phyloP scores from a whole-genome alignment of 2,113 vertebrate genomes.

The Circaetus gallicus region DNA sequence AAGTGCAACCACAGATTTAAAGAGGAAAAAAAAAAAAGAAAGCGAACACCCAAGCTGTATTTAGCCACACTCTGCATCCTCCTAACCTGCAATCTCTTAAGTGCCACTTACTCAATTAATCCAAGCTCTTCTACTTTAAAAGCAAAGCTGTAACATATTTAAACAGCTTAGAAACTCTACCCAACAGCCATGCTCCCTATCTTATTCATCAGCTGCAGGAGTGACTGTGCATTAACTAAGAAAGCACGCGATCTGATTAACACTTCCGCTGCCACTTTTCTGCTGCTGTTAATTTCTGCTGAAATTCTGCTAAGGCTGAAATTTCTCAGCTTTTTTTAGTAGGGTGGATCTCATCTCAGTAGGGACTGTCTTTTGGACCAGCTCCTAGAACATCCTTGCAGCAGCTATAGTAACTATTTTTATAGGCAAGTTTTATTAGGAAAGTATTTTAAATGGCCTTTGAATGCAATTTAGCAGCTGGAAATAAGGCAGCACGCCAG shows the following conservation, averaged over 20 bases:
- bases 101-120: constrained; percentile 61
- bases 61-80: constrained; percentile 7
- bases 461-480: constrained; percentile 66
- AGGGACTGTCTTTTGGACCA: constrained; percentile 51
- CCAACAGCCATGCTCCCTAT: background rate
- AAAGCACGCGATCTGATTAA: background rate
- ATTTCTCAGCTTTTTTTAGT: constrained; percentile 39
- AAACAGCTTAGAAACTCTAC: constrained; percentile 31
- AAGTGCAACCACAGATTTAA: background rate
- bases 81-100: constrained; percentile 45
- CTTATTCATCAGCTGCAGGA: constrained; percentile 32
- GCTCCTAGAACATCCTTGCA: constrained; percentile 63
- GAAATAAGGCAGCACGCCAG: constrained; percentile 52
- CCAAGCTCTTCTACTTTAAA: constrained; percentile 31
- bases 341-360: constrained; percentile 48
- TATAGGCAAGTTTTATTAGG: constrained; percentile 65
- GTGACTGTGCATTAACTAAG: constrained; percentile 36
- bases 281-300: background rate
- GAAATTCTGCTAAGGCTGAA: background rate
- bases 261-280: background rate
- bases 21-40: background rate
- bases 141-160: constrained; percentile 22
- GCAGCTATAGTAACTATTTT: constrained; percentile 63
- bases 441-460: constrained; percentile 67
- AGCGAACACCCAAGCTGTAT: background rate